phyloP scores from a whole-genome alignment of 2,888 invertebrate species.

The Perdita meconis region DNA sequence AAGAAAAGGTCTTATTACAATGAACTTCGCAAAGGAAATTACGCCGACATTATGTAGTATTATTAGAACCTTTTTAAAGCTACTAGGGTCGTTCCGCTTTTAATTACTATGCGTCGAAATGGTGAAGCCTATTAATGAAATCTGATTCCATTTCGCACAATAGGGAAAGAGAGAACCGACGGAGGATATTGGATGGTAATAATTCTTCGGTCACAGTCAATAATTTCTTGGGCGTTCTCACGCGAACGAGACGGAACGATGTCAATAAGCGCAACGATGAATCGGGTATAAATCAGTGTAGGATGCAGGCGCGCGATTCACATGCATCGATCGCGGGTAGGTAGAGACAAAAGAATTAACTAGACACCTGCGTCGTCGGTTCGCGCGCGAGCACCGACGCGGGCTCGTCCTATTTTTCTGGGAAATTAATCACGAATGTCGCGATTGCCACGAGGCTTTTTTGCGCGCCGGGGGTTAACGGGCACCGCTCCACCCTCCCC shows the following conservation, averaged over 20 bases:
- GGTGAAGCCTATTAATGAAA: neutral
- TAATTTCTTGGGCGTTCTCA: constrained; percentile 28
- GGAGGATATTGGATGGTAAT: constrained; percentile 28
- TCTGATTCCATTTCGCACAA: neutral
- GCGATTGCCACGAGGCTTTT: constrained; percentile 29
- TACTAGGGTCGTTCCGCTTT: too few species aligned
- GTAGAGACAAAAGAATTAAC: constrained; percentile 52
- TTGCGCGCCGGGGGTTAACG: neutral
- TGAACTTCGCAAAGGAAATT: too few species aligned
- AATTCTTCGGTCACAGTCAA: constrained; percentile 40
- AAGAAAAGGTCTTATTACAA: too few species aligned
- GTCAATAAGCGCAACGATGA: constrained; percentile 45
- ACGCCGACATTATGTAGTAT: too few species aligned
- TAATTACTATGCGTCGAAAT: too few species aligned
- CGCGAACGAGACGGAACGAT: constrained; percentile 30
- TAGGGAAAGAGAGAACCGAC: neutral
- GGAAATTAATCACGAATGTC: constrained; percentile 58
- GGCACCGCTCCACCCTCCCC: constrained; percentile 3
- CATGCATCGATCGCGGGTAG: constrained; percentile 38
- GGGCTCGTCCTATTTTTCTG: constrained; percentile 42
- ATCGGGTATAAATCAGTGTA: constrained; percentile 40
- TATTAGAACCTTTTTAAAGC: too few species aligned
- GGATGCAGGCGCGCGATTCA: constrained; percentile 16
- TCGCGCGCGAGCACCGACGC: constrained; percentile 6
- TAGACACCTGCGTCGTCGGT: constrained; percentile 47